Evolutionary conservation across 2,888 invertebrate genomes (phyloP), one percentile per base, ranked within the genome.

Genomic region (Abrostola triplasia): DNA sequence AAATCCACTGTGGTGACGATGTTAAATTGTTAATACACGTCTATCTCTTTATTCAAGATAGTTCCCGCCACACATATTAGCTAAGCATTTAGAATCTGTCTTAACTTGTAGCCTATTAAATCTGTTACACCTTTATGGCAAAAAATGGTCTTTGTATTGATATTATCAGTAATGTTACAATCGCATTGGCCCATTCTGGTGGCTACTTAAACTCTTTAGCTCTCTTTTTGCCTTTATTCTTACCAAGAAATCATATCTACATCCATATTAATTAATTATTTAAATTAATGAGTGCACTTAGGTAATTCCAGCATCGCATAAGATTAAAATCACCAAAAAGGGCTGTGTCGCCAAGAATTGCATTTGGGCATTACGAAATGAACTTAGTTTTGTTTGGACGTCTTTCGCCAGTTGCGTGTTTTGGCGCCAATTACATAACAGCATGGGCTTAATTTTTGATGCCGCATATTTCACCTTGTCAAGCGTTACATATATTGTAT

Each of bases 341-440:
- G 76, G 54, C 42, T 55, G 8, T 51, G 50, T 63, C 54, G 54
- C 55, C 55, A 54, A 51, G 11, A 66, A 64, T 51, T 57, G 40
- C 60, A 67, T 69, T 68, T 65, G 62, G 52, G 50, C 49, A 48
- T 73, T 59, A 51, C 54, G 77, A 69, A 76, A 77, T 73, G 13
- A 55, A 53, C 58, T 53, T 54, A 66, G 63, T 53, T 47, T 44
- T 24, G 53, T 59, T 50, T 66, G 59, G 62, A 44, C 51, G 51
- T 61, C 68, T 73, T 76, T 69, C 68, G 59, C 57, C 67, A 61
- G 52, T 51, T 63, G 59, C 41, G 51, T 54, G 54, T 69, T 77
- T 67, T 76, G 79, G 79, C 77, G 72, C 70, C 76, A 68, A 6
- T 81, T 59, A 77, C 67, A 65, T 71, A 81, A 80, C 37, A 47